Conservation (phyloP, 2,797 vertebrate genomes). For the Anableps anableps region DNA sequence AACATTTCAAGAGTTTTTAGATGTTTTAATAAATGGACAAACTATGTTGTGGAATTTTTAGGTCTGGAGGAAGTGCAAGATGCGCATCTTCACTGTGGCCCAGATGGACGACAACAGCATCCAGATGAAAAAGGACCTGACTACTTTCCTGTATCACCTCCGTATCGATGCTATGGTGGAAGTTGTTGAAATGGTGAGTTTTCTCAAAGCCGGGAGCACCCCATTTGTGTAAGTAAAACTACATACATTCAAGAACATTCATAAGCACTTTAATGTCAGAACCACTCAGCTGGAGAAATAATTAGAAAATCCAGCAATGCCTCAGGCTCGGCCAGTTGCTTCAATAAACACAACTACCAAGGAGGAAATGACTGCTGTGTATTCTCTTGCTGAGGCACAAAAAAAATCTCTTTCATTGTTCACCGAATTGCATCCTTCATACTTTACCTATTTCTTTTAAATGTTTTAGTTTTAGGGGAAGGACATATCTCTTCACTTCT, state of each 20-base stretch:
- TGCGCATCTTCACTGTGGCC: constrained; percentile 98
- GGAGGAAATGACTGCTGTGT: constrained; percentile 13
- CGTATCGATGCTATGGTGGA: constrained; percentile 94
- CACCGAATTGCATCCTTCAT: not conserved
- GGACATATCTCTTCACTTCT: not conserved
- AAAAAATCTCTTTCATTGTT: constrained; percentile 2
- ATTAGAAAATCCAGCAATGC: constrained; percentile 18
- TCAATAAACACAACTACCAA: constrained; percentile 22
- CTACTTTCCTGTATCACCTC: constrained; percentile 95
- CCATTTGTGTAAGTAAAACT: not conserved
- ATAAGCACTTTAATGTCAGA: constrained; percentile 17
- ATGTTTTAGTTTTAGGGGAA: not conserved
- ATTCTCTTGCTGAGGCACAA: not conserved
- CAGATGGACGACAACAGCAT: constrained; percentile 99
- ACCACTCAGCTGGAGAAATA: constrained; percentile 20
- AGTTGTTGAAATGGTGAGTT: constrained; percentile 96
- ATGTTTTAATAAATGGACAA: not conserved
- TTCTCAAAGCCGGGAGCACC: not conserved
- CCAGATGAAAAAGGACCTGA: constrained; percentile 99
- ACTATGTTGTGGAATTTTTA: constrained; percentile 56
- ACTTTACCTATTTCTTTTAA: not conserved
- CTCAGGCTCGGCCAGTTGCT: constrained; percentile 19
- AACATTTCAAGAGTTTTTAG: not conserved
- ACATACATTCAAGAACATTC: constrained; percentile 3
- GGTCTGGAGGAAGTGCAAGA: constrained; percentile 99